phyloP scores from a whole-genome alignment of 1,140 invertebrate species.

The Procambarus virginalis region DNA sequence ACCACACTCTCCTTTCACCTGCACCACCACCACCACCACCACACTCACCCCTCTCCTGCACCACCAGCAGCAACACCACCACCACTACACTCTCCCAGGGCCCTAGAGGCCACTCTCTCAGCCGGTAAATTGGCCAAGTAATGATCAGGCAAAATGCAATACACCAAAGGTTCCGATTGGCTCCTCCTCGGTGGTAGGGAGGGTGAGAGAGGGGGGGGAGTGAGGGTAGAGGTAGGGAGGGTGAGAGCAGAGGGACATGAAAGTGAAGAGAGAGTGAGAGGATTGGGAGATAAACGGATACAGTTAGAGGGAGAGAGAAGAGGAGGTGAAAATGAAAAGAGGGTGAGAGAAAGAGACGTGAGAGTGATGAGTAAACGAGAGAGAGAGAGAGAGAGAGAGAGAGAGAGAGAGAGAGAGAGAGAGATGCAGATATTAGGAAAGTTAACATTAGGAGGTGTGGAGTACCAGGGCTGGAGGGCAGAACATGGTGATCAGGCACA shows the following conservation, averaged over 20 bases:
- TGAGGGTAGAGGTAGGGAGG: not conserved
- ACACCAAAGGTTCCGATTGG: conserved; percentile 52
- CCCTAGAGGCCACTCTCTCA: not conserved
- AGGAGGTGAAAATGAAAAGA: not conserved
- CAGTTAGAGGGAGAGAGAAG: not conserved
- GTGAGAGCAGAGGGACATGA: no score
- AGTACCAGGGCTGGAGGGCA: not conserved
- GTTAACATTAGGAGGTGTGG: no score
- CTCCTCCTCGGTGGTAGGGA: not conserved
- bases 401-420: not conserved
- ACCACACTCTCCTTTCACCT: not conserved
- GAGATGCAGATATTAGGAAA: not conserved
- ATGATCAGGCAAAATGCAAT: conserved; percentile 58
- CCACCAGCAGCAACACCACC: not conserved
- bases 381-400: conserved; percentile 11
- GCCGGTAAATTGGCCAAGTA: conserved; percentile 41
- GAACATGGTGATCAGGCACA: no score
- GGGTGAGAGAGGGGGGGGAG: not conserved
- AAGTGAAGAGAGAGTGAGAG: not conserved
- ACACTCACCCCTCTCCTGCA: not conserved
- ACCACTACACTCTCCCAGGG: not conserved
- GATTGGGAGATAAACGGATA: not conserved
- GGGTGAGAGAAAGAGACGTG: not conserved
- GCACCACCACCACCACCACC: not conserved
- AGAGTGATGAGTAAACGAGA: not conserved